Evolutionary conservation across 1,140 invertebrate species (phyloP).

Genomic region (Drosophila kikkawai): DNA sequence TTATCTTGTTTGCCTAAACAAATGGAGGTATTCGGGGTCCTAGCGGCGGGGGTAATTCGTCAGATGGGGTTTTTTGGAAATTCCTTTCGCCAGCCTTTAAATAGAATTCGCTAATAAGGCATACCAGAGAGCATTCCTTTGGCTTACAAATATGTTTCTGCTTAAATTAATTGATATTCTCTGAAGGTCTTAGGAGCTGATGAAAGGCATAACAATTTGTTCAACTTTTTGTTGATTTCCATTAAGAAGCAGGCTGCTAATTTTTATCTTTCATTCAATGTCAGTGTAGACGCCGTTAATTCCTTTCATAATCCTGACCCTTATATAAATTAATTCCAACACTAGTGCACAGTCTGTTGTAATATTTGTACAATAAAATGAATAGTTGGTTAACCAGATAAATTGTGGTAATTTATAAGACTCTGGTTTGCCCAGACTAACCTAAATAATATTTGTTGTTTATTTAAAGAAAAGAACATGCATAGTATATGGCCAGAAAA

Average conservation of each 20-base stretch:
- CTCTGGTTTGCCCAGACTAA: background rate
- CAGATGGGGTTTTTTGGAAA: background rate
- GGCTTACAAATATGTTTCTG: constrained; percentile 1
- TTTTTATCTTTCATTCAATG: background rate
- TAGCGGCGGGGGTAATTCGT: constrained; percentile 7
- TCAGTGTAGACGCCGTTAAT: background rate
- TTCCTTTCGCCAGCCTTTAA: constrained; percentile 6
- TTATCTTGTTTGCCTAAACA: constrained; percentile 49
- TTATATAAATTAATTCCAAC: background rate
- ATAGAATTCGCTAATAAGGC: constrained; percentile 7
- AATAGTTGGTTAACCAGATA: constrained; percentile 14
- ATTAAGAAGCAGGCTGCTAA: background rate
- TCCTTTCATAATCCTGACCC: background rate
- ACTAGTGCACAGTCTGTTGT: background rate
- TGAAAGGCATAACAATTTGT: background rate
- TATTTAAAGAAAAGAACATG: background rate
- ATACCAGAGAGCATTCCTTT: constrained; percentile 6
- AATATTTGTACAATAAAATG: constrained; percentile 11
- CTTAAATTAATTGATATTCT: background rate
- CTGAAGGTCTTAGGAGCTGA: too few relatives aligned
- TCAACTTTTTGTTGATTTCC: background rate
- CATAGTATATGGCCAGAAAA: background rate
- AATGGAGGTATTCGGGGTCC: constrained; percentile 11
- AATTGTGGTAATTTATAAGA: background rate
- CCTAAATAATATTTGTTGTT: background rate